Base-by-base conservation (phyloP, 2,888 invertebrate species). In the Leptura quadrifasciata region DNA sequence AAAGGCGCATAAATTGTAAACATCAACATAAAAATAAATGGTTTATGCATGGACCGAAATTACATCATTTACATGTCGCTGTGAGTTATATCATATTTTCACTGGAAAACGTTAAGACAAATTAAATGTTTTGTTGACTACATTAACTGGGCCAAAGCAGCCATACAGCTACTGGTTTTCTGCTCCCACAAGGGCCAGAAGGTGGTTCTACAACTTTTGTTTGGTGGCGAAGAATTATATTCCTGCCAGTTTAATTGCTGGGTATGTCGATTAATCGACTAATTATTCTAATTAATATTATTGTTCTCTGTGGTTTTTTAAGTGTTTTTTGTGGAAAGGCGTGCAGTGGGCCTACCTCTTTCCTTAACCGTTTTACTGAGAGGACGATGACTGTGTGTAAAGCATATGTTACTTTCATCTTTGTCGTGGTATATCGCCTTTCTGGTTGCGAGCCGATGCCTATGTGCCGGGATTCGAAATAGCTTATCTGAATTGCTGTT, bases 1-100 rank as follows among this genome's bases (percentile, higher is more conserved):
- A 73, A 63, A 39, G 18, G 35, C 31, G 31, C 39, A n/a, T 72
- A 58, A 76, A 72, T 75, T 67, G 73, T 76, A 60, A 75, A 74
- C 74, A 75, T 73, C 70, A 64, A 75, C 72, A 79, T 79, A 71
- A 79, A 79, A 75, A 75, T 75, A 72, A 75, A 79, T 74, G 21
- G 63, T n/a, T 27, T 27, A 27, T 21, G 27, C 35, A 61, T 63
- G 21, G 27, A 60, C 27, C 27, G 27, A 27, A 63, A 63, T 35
- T 63, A 63, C 63, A 31, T 63, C 63, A 63, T 63, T 63, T 63
- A 63, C 39, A 63, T 63, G 39, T 39, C 63, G 5, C 47, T 4
- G 12, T 17, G 47, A 6, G n/a, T 47, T 47, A 35, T 39, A 63
- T 63, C 39, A 39, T 63, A 39, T 39, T 63, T 39, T 39, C 20